Evolutionary conservation across 2,888 invertebrate genomes (phyloP).

Genomic region (Lasioglossum lativentre): DNA sequence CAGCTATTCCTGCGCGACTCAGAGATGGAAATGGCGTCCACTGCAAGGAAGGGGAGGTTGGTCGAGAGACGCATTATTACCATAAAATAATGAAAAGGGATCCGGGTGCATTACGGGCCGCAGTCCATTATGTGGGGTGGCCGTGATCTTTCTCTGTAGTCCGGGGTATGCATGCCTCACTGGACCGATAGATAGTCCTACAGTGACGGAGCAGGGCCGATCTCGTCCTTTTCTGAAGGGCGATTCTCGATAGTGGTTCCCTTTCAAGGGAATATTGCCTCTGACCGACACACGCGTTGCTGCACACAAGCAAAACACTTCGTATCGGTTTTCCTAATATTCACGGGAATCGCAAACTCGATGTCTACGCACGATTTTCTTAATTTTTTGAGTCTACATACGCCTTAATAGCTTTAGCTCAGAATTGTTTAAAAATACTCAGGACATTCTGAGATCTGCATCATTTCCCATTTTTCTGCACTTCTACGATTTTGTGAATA

Average conservation of each 20-base stretch:
- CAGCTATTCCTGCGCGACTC: constrained; percentile 57
- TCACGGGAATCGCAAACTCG: not conserved
- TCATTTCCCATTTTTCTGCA: too few species aligned
- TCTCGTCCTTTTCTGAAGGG: constrained; percentile 54
- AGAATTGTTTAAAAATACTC: too few species aligned
- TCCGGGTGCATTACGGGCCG: constrained; percentile 71
- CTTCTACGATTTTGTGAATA: too few species aligned
- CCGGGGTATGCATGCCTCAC: constrained; percentile 72
- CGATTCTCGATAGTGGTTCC: constrained; percentile 44
- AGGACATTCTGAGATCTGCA: too few species aligned
- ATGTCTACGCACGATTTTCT: not conserved
- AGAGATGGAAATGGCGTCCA: constrained; percentile 53
- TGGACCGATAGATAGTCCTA: constrained; percentile 74
- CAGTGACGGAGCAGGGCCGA: constrained; percentile 71
- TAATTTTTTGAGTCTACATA: not conserved
- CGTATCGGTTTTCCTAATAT: not conserved
- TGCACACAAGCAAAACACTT: not conserved
- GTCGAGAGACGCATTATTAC: constrained; percentile 61
- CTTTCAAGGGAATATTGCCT: constrained; percentile 48
- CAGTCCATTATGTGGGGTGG: constrained; percentile 68
- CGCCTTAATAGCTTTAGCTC: too few species aligned
- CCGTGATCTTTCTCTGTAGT: constrained; percentile 62
- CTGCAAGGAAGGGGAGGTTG: constrained; percentile 22
- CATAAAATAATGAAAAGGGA: constrained; percentile 79
- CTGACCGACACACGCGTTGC: constrained; percentile 29